A percentile compares a stretch with the other conserved stretches of the same genome.
phyloP scores from a whole-genome alignment of 1,140 invertebrate species.

The Bombyx mandarina region DNA sequence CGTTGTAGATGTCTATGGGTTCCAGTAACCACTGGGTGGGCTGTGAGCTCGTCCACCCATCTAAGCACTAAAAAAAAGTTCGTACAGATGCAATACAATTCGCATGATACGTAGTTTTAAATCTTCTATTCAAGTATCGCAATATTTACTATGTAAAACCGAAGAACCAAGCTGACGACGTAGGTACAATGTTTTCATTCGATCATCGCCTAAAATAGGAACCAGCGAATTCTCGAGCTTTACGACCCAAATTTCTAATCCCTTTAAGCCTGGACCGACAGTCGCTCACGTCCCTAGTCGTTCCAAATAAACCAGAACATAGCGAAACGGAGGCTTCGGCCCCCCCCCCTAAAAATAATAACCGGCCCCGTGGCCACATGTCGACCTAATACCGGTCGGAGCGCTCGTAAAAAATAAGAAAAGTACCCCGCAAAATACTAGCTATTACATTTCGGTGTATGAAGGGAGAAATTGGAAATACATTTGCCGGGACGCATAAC shows the following conservation, averaged over 20 bases:
- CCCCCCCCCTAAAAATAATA: conserved; percentile 45
- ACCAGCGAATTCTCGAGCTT: background rate
- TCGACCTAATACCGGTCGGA: conserved; percentile 44
- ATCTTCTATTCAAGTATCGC: too few species aligned
- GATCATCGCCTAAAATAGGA: too few species aligned
- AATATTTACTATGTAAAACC: too few species aligned
- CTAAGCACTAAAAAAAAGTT: too few species aligned
- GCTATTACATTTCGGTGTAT: conserved; percentile 47
- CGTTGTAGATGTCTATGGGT: too few species aligned
- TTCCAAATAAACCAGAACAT: conserved; percentile 30
- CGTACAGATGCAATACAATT: too few species aligned
- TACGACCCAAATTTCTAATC: conserved; percentile 1
- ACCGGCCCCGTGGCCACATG: conserved; percentile 45
- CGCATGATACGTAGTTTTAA: too few species aligned
- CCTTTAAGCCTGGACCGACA: background rate
- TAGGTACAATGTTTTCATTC: too few species aligned
- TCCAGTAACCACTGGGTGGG: too few species aligned
- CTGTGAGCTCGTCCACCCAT: too few species aligned
- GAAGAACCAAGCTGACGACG: too few species aligned
- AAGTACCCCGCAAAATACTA: conserved; percentile 50
- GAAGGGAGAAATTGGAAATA: conserved; percentile 48
- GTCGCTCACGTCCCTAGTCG: conserved; percentile 11
- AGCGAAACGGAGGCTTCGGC: conserved; percentile 16
- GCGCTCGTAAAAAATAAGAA: conserved; percentile 57
- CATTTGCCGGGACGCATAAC: conserved; percentile 34